phyloP scores from a whole-genome alignment of 2,797 vertebrate genomes.

The Anableps anableps region DNA sequence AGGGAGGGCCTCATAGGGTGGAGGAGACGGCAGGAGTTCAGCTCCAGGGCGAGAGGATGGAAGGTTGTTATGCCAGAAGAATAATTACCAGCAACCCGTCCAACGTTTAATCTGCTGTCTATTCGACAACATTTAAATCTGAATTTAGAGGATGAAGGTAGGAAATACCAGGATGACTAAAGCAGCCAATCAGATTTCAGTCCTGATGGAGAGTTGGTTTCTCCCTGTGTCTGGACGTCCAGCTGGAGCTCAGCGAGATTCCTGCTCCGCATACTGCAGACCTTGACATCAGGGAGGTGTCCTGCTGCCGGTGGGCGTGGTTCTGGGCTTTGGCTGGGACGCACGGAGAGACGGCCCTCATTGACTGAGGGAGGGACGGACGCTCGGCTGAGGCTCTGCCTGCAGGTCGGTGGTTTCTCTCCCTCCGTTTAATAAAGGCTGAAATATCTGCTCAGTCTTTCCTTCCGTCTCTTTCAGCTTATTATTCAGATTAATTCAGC shows the following conservation, averaged over 20 bases:
- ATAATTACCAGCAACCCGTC: no score
- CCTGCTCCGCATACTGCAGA: neutral
- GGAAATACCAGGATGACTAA: neutral
- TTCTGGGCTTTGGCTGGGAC: neutral
- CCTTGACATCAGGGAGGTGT: neutral
- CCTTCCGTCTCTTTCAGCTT: neutral
- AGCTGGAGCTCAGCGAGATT: neutral
- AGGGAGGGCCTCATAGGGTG: no score
- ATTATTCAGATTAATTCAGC: neutral
- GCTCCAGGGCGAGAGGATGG: no score
- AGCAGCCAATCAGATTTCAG: neutral
- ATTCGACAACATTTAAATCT: neutral
- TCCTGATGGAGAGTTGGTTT: neutral
- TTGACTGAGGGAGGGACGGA: slow-evolving; percentile 16
- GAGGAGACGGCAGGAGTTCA: no score
- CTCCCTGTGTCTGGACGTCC: neutral
- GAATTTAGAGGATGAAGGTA: neutral
- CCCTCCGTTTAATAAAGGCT: neutral
- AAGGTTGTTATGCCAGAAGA: no score
- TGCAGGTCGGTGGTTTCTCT: slow-evolving; percentile 32
- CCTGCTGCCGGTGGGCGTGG: neutral
- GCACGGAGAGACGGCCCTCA: neutral
- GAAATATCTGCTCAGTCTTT: neutral
- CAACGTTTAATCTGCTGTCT: no score
- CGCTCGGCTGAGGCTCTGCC: slow-evolving; percentile 13